A percentile compares a stretch with the other conserved stretches of the same genome.
Evolutionary conservation across 2,113 vertebrate genomes (phyloP).

Genomic region (Stictonetta naevosa): DNA sequence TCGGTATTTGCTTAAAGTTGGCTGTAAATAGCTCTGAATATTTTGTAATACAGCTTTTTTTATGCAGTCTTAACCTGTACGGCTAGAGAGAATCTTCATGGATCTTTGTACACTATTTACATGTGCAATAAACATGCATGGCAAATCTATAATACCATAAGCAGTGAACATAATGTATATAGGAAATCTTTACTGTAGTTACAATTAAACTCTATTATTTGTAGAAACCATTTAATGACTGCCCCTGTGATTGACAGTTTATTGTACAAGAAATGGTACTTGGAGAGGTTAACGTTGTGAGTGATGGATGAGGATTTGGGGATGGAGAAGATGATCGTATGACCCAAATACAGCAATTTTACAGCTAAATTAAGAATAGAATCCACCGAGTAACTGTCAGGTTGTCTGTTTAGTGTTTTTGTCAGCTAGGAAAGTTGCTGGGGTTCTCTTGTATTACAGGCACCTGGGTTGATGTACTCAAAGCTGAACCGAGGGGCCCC

Average conservation of each 20-base stretch:
- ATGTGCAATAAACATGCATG: constrained; percentile 79
- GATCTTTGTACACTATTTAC: constrained; percentile 77
- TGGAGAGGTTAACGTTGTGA: neutral
- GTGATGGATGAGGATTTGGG: neutral
- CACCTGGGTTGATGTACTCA: neutral
- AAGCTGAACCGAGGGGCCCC: neutral
- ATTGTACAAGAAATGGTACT: neutral
- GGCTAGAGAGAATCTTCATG: constrained; percentile 39
- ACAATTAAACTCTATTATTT: constrained; percentile 81
- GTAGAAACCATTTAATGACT: constrained; percentile 51
- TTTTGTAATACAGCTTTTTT: constrained; percentile 80
- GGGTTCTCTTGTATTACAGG: neutral
- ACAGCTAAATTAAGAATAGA: neutral
- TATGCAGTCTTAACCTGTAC: constrained; percentile 63
- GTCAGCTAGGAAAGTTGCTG: neutral
- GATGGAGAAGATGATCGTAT: neutral
- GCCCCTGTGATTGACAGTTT: neutral
- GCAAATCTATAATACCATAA: constrained; percentile 46
- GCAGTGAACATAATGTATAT: constrained; percentile 81
- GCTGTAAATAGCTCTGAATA: constrained; percentile 77
- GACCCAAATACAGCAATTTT: neutral
- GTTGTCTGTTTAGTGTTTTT: neutral
- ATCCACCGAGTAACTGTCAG: no score
- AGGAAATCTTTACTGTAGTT: constrained; percentile 67
- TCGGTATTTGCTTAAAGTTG: constrained; percentile 72